These are phyloP conservation scores for Pandemis heparana DNA, from an alignment of 2,888 invertebrate genomes.

Conservation along the genomic window DNA sequence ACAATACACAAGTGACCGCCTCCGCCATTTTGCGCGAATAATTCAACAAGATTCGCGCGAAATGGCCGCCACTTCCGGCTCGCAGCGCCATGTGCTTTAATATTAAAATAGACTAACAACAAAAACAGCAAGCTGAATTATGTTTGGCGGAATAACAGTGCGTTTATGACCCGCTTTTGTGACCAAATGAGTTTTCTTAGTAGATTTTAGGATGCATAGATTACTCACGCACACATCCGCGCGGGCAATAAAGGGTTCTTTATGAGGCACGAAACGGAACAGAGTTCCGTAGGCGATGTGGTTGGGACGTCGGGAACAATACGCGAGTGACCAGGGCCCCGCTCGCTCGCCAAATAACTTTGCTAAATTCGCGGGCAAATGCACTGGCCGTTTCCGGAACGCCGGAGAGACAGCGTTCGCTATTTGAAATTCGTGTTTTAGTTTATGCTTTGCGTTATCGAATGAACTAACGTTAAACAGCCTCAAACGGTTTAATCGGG, in stretches of 20 bases:
- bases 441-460: slow-evolving; percentile 52
- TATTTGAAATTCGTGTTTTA: slow-evolving; percentile 54
- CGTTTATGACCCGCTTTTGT: slow-evolving; percentile 45
- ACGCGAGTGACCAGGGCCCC: slow-evolving; percentile 53
- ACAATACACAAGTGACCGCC: slow-evolving; percentile 66
- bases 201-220: slow-evolving; percentile 60
- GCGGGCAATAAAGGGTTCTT: slow-evolving; percentile 69
- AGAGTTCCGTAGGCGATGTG: slow-evolving; percentile 61
- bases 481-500: slow-evolving; percentile 39
- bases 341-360: slow-evolving; percentile 62
- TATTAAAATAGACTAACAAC: slow-evolving; percentile 61
- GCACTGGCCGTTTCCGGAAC: slow-evolving; percentile 65
- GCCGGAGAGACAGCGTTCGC: slow-evolving; percentile 51
- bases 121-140: slow-evolving; percentile 43
- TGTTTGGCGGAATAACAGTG: slow-evolving; percentile 29
- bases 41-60: slow-evolving; percentile 77
- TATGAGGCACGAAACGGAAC: slow-evolving; percentile 68
- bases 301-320: slow-evolving; percentile 62
- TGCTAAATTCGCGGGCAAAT: slow-evolving; percentile 68
- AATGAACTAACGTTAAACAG: slow-evolving; percentile 51
- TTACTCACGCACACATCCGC: slow-evolving; percentile 62
- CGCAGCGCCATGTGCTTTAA: slow-evolving; percentile 60
- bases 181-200: slow-evolving; percentile 50
- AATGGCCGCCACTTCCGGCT: slow-evolving; percentile 68
- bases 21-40: slow-evolving; percentile 75